phyloP scores from a whole-genome alignment of 2,888 invertebrate genomes.

The Autographa pulchrina region DNA sequence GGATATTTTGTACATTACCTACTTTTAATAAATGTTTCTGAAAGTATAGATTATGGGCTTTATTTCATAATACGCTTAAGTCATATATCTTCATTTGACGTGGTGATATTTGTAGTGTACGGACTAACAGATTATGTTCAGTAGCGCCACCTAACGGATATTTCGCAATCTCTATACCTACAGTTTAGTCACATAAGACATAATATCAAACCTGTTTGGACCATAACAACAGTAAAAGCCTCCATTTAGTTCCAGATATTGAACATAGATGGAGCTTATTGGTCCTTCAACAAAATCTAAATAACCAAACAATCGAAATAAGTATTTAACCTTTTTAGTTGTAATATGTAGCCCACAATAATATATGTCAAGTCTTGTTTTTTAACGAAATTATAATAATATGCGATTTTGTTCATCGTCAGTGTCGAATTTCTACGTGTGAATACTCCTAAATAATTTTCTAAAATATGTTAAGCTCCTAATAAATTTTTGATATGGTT shows the following conservation, averaged over 20 bases:
- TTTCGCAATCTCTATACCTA: neutral
- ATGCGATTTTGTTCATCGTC: conserved; percentile 2
- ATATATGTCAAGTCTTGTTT: neutral
- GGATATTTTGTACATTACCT: neutral
- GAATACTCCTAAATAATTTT: conserved; percentile 7
- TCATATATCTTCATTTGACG: neutral
- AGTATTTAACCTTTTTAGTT: too few species aligned
- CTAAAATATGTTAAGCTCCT: conserved; percentile 7
- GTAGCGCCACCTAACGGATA: conserved; percentile 2
- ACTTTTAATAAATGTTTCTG: neutral
- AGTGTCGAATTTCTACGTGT: neutral
- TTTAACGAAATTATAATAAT: neutral
- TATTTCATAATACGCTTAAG: neutral
- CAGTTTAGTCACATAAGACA: neutral
- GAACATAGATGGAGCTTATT: neutral
- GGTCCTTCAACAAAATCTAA: neutral
- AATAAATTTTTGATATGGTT: conserved; percentile 21
- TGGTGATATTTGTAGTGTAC: neutral
- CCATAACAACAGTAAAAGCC: neutral
- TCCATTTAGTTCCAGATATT: neutral
- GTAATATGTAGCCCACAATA: too few species aligned
- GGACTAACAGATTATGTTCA: neutral
- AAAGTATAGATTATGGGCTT: neutral
- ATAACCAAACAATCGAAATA: too few species aligned
- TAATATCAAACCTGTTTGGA: neutral